Percentiles rank a stretch among this genome's conserved stretches.
Conservation (phyloP, 2,113 vertebrate species). For the Corythaixoides concolor region DNA sequence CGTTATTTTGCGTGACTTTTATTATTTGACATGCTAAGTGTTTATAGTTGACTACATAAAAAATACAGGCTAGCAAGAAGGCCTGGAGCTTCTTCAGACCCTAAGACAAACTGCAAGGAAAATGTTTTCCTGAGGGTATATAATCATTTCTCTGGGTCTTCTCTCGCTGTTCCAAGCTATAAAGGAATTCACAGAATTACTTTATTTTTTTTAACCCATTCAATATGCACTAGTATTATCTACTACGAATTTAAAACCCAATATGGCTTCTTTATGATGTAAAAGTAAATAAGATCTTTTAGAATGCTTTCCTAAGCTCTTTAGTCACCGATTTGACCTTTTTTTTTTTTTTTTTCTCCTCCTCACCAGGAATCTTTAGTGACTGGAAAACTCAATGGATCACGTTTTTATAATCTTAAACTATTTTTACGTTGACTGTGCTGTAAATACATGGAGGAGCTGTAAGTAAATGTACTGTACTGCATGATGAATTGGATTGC, state of each 20-base stretch:
- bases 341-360: not conserved
- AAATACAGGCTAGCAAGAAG: not conserved
- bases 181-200: not conserved
- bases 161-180: not conserved
- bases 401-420: slow-evolving; percentile 67
- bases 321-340: not conserved
- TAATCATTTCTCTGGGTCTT: not conserved
- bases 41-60: not conserved
- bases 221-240: not conserved
- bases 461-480: slow-evolving; percentile 82
- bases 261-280: not conserved
- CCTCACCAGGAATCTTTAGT: slow-evolving; percentile 74
- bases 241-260: not conserved
- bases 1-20: not conserved
- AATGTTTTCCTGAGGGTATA: not conserved
- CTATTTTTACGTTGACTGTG: slow-evolving; percentile 72
- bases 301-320: not conserved
- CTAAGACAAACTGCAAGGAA: not conserved
- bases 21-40: not conserved
- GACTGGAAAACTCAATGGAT: slow-evolving; percentile 80
- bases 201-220: not conserved
- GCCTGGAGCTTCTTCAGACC: not conserved
- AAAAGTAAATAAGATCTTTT: not conserved
- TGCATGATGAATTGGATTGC: slow-evolving; percentile 86
- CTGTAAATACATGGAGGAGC: slow-evolving; percentile 81